Conservation (phyloP, 2,888 invertebrate genomes). For the Incurvaria masculella region DNA sequence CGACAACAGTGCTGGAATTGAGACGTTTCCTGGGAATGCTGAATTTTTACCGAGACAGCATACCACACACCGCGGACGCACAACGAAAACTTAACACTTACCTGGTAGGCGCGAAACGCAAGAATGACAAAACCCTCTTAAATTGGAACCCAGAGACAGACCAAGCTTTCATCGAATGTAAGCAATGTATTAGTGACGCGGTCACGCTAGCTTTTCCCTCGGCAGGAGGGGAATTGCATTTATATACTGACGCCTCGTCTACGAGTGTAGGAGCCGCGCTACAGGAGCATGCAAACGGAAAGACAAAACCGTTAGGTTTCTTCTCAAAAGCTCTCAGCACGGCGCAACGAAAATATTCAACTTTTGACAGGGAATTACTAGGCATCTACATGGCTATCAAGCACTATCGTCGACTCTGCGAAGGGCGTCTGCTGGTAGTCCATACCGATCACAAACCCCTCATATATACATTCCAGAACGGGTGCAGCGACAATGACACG, state of each 20-base stretch:
- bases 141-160: constrained; percentile 5
- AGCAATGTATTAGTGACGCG: constrained; percentile 1
- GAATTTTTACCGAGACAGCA: constrained; percentile 10
- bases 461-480: background rate
- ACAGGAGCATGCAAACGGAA: constrained; percentile 4
- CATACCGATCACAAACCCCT: constrained; percentile 9
- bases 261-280: constrained; percentile 8
- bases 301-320: constrained; percentile 11
- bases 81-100: constrained; percentile 8
- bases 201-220: constrained; percentile 1
- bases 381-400: constrained; percentile 11
- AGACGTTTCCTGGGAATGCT: constrained; percentile 11
- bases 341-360: constrained; percentile 10
- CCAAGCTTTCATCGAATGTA: constrained; percentile 7
- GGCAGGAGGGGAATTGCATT: background rate
- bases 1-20: constrained; percentile 7
- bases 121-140: constrained; percentile 10
- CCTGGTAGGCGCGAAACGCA: constrained; percentile 6
- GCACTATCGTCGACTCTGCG: constrained; percentile 7
- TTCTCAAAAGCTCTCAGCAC: constrained; percentile 11
- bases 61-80: constrained; percentile 3
- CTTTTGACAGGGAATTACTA: constrained; percentile 13
- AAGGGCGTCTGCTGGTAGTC: constrained; percentile 7
- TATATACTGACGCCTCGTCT: constrained; percentile 10
- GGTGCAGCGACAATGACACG: background rate